phyloP scores from a whole-genome alignment of 2,888 invertebrate species.

The Pandemis heparana region DNA sequence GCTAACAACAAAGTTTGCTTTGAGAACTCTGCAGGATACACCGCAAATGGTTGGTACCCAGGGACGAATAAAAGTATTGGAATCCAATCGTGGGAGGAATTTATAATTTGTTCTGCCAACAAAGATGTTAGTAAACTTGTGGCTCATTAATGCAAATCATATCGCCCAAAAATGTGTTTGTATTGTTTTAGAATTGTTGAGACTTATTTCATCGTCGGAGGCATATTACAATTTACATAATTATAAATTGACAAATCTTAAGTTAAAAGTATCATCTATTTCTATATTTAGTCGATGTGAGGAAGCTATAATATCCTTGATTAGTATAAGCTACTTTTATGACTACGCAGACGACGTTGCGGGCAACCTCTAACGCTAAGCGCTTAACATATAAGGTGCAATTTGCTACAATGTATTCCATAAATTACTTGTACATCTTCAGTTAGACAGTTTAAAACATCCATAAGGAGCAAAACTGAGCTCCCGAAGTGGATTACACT shows the following conservation, averaged over 20 bases:
- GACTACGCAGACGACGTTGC: too few species aligned
- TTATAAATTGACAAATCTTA: too few species aligned
- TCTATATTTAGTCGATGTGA: too few species aligned
- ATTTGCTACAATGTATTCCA: background rate
- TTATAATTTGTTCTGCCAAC: slow-evolving; percentile 22
- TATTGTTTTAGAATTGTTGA: background rate
- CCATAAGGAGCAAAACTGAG: slow-evolving; percentile 7
- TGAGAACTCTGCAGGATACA: slow-evolving; percentile 51
- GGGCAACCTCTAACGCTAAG: too few species aligned
- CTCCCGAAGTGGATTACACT: slow-evolving; percentile 22
- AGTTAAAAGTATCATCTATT: too few species aligned
- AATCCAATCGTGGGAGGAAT: slow-evolving; percentile 45
- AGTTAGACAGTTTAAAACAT: slow-evolving; percentile 3
- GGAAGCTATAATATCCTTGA: too few species aligned
- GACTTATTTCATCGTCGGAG: background rate
- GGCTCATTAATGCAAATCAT: slow-evolving; percentile 7
- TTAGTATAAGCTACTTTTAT: too few species aligned
- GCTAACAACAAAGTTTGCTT: background rate
- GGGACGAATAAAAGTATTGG: slow-evolving; percentile 64
- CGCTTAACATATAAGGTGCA: background rate
- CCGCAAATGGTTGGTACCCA: slow-evolving; percentile 63
- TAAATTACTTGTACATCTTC: background rate
- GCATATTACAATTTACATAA: too few species aligned
- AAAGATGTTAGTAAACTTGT: slow-evolving; percentile 2
- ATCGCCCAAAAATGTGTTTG: background rate